phyloP scores from a whole-genome alignment of 2,113 vertebrate genomes.

The Harpagus bidentatus region DNA sequence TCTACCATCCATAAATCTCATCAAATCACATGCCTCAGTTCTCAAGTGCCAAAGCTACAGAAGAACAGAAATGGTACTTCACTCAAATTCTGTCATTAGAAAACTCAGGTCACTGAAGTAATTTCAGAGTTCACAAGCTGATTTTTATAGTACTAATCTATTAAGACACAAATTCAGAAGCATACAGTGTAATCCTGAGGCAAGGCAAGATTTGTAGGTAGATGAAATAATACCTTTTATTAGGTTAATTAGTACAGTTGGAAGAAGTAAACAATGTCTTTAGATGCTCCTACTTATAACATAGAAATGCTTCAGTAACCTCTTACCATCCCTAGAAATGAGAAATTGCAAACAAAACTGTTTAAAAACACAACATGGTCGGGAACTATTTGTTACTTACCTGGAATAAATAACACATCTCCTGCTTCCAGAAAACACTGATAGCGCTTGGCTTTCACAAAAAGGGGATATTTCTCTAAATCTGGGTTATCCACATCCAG shows the following conservation, averaged over 20 bases:
- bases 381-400: constrained; percentile 66
- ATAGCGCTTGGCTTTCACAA: constrained; percentile 83
- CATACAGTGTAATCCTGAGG: neutral
- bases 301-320: neutral
- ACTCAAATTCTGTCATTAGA: neutral
- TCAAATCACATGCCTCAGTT: neutral
- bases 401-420: constrained; percentile 95
- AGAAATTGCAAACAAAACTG: neutral
- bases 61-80: neutral
- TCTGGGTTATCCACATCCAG: constrained; percentile 90
- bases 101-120: neutral
- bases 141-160: neutral
- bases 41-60: neutral
- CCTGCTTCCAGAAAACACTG: constrained; percentile 88
- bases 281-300: neutral
- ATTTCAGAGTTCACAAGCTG: neutral
- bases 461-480: constrained; percentile 86
- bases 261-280: neutral
- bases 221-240: neutral
- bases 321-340: neutral
- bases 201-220: neutral
- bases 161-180: neutral
- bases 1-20: neutral
- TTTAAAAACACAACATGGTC: neutral
- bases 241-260: neutral